Percentiles rank a stretch among this genome's conserved stretches.
phyloP scores from a whole-genome alignment of 2,888 invertebrate genomes.

The Zaprionus obscuricornis region DNA sequence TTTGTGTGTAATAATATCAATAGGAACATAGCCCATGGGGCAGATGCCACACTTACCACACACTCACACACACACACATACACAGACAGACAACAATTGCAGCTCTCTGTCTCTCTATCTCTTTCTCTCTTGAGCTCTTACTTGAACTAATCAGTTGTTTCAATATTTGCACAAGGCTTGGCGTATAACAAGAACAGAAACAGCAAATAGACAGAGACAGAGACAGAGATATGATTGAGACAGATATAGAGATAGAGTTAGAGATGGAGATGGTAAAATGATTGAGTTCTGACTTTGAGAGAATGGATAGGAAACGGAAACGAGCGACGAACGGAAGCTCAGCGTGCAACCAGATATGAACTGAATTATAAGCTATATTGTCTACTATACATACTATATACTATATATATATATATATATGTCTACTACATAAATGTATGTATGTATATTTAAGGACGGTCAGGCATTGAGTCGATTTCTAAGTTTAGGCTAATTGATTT shows the following conservation, averaged over 20 bases:
- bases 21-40: constrained; percentile 15
- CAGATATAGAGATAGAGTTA: constrained; percentile 1
- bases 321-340: constrained; percentile 48
- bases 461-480: constrained; percentile 14
- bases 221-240: constrained; percentile 6
- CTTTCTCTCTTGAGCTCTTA: no score
- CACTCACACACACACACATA: neutral
- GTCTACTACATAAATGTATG: constrained; percentile 22
- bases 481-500: constrained; percentile 63
- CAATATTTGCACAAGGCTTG: constrained; percentile 59
- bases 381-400: neutral
- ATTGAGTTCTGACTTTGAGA: constrained; percentile 11
- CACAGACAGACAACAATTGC: constrained; percentile 28
- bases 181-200: neutral
- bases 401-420: neutral
- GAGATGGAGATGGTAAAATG: constrained; percentile 10
- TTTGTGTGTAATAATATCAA: constrained; percentile 43
- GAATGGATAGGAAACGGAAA: constrained; percentile 62
- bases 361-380: constrained; percentile 18
- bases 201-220: constrained; percentile 4
- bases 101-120: no score
- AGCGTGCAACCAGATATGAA: constrained; percentile 53
- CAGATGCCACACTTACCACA: neutral
- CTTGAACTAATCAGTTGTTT: constrained; percentile 74
- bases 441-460: neutral